Evolutionary conservation across 2,888 invertebrate species (phyloP).

Genomic region (Hirtodrosophila confusa): DNA sequence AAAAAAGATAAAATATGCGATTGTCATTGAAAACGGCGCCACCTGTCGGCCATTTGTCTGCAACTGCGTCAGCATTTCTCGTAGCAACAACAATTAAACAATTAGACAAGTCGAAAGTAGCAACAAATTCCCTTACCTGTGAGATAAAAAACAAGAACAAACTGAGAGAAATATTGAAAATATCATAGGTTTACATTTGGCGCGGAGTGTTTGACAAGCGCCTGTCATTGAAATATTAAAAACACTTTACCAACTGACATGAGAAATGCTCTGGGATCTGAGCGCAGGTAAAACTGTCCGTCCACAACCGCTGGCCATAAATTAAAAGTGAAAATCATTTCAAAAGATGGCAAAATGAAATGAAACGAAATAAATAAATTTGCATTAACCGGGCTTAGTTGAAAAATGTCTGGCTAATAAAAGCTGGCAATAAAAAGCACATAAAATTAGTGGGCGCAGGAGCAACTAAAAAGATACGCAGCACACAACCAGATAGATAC

Average conservation of each 20-base stretch:
- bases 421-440: constrained; percentile 76
- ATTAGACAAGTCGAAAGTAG: constrained; percentile 44
- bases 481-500: not conserved
- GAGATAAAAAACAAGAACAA: not conserved
- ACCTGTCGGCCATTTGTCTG: constrained; percentile 73
- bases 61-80: constrained; percentile 67
- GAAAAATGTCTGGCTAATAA: constrained; percentile 76
- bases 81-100: constrained; percentile 53
- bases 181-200: constrained; percentile 67
- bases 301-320: constrained; percentile 55
- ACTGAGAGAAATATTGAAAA: constrained; percentile 23
- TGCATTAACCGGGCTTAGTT: constrained; percentile 73
- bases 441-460: constrained; percentile 70
- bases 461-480: constrained; percentile 18
- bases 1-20: constrained; percentile 7
- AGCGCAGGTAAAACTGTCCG: constrained; percentile 53
- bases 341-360: constrained; percentile 34
- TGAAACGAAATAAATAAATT: constrained; percentile 72
- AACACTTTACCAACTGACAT: constrained; percentile 75
- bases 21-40: constrained; percentile 67
- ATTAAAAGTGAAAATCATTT: constrained; percentile 60
- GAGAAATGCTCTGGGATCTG: constrained; percentile 41
- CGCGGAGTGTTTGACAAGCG: constrained; percentile 63
- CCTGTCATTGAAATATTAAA: constrained; percentile 80
- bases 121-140: constrained; percentile 59